Percentiles rank a stretch among this genome's conserved stretches.
These are phyloP conservation scores for Tetrax tetrax DNA, from an alignment of 2,113 vertebrate species.

Conservation along the genomic window DNA sequence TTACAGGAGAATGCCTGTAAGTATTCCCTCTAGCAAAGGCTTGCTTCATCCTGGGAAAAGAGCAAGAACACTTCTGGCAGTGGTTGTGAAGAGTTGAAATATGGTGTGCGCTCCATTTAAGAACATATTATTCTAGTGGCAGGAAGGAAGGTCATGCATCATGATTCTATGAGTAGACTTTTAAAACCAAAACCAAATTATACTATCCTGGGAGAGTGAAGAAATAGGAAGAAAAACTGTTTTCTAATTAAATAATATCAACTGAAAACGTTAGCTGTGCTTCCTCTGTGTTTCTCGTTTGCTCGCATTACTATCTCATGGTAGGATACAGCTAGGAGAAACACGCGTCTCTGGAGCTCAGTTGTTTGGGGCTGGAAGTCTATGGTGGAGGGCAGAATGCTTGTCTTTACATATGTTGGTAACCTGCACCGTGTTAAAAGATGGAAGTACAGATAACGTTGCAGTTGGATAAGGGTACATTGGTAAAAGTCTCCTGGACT, in stretches of 20 bases:
- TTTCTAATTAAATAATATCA: not conserved
- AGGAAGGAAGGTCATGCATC: not conserved
- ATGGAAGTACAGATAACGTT: not conserved
- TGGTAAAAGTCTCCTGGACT: not conserved
- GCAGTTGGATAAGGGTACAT: not conserved
- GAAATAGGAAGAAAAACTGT: not conserved
- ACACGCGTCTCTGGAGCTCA: not conserved
- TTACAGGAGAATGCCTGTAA: not conserved
- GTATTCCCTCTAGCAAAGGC: accelerated
- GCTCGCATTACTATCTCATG: not conserved
- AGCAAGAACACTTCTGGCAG: not conserved
- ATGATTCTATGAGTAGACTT: not conserved
- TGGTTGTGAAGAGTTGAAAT: not conserved
- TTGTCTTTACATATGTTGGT: not conserved
- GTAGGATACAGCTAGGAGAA: not conserved
- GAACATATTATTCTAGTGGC: not conserved
- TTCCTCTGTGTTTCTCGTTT: not conserved
- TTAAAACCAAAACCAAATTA: not conserved
- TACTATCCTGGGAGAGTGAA: not conserved
- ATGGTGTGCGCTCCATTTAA: not conserved
- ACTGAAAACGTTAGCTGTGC: not conserved
- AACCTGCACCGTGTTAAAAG: not conserved
- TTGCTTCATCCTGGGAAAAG: not conserved
- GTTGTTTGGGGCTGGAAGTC: not conserved
- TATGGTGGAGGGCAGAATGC: not conserved